phyloP scores from a whole-genome alignment of 2,113 vertebrate species.

The Rallus limicola region DNA sequence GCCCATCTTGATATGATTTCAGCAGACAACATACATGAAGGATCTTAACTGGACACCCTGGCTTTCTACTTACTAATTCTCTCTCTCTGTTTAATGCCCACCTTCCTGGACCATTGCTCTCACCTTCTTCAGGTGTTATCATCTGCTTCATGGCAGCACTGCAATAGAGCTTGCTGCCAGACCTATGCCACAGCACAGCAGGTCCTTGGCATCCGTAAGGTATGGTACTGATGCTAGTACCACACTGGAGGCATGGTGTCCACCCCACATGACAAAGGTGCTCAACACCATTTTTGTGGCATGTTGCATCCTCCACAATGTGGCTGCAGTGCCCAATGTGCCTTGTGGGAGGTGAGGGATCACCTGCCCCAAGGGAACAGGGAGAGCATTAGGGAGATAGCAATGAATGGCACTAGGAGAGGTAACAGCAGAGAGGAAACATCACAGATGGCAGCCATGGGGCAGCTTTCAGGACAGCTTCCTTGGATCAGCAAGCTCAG shows the following conservation, averaged over 20 bases:
- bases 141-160: not conserved
- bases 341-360: not conserved
- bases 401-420: not conserved
- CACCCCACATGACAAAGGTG: not conserved
- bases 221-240: not conserved
- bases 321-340: too few relatives aligned
- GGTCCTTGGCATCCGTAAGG: not conserved
- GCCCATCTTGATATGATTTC: not conserved
- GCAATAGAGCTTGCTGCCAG: not conserved
- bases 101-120: not conserved
- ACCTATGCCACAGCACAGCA: not conserved
- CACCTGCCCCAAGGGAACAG: not conserved
- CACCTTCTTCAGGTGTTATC: not conserved
- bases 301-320: not conserved
- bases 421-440: not conserved
- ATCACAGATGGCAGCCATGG: not conserved
- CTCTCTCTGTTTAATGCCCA: not conserved
- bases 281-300: not conserved
- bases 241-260: not conserved
- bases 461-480: not conserved
- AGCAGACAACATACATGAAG: not conserved
- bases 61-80: not conserved
- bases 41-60: not conserved
- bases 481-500: not conserved
- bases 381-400: not conserved